Evolutionary conservation across 2,113 vertebrate genomes (phyloP).

Genomic region (Saccopteryx bilineata): DNA sequence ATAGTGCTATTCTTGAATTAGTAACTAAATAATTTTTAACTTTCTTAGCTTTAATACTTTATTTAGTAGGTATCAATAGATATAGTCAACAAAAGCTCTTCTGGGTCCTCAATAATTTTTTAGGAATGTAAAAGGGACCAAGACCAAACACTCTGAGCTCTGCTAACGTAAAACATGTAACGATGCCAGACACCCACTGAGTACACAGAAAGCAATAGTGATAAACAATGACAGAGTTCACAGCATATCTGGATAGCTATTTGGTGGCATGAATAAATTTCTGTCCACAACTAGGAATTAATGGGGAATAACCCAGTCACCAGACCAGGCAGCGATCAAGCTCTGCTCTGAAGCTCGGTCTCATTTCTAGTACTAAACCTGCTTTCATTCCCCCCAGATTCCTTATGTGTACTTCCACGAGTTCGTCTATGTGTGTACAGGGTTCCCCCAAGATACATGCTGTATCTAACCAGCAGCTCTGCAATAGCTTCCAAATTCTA

Average conservation of each 20-base stretch:
- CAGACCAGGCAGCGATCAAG: slow-evolving; percentile 9
- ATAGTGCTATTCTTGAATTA: slow-evolving; percentile 34
- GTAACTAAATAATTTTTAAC: slow-evolving; percentile 39
- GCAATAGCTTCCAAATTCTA: slow-evolving; percentile 57
- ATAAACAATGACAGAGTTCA: not conserved
- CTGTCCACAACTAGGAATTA: slow-evolving; percentile 1
- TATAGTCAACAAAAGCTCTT: slow-evolving; percentile 54
- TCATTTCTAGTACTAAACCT: slow-evolving; percentile 47
- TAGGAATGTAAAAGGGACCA: not conserved
- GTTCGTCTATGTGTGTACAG: slow-evolving; percentile 25
- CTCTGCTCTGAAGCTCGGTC: not conserved
- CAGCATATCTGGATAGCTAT: not conserved
- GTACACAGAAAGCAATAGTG: not conserved
- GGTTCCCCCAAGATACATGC: slow-evolving; percentile 65
- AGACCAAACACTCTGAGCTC: not conserved
- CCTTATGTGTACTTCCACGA: slow-evolving; percentile 14
- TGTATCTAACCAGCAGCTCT: slow-evolving; percentile 57
- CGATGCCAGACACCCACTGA: not conserved
- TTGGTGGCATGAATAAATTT: slow-evolving; percentile 8
- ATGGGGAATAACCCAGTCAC: not conserved
- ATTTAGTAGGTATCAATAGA: slow-evolving; percentile 38
- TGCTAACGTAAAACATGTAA: not conserved
- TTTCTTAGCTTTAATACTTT: slow-evolving; percentile 62
- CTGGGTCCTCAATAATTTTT: not conserved
- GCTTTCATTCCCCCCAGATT: slow-evolving; percentile 30